Evolutionary conservation across 1,140 invertebrate genomes (phyloP), one percentile per base, ranked within the genome.

Genomic region (Holcopasites calliopsidis): DNA sequence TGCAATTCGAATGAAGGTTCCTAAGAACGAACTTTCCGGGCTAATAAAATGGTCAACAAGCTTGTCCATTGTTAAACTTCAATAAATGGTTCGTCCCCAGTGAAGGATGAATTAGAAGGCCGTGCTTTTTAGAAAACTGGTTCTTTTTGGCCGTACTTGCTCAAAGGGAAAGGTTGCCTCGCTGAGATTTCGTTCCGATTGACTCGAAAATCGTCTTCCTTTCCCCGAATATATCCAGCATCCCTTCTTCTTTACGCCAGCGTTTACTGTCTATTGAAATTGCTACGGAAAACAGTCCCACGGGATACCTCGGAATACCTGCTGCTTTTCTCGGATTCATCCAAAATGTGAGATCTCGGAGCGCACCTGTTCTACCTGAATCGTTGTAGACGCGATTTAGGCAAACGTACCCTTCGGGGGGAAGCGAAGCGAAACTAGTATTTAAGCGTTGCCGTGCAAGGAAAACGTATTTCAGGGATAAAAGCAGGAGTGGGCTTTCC

Each of bases 351-450:
- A 23, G 28, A 33, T 21, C 18, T 55, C 16, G 7, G 8, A 28
- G 18, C 23, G 64, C 42, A 75, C 62, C 72, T 68, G 64, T 38
- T 13, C 23, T 75, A 75, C 52, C 72, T 58, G 72, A 11, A n/a
- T 13, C 49, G 28, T 26, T 49, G 28, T 16, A 49, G 38, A 50
- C 50, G 55, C 33, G 49, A 26, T 42, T 54, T 10, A 6, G 42
- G n/a, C 6, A 50, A 64, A 44, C 35, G 18, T 16, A n/a, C 18
- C 38, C 44, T n/a, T 70, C 28, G 21, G n/a, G 18, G 11, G 18
- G 4, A 18, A 73, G 13, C 55, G 23, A 35, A 65, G 13, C 28
- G 26, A 42, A 31, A 40, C 35, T 52, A 44, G 31, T 0, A 60
- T 72, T 64, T 50, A 50, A 33, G 40, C 26, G 44, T 3, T 1